phyloP scores from a whole-genome alignment of 2,113 vertebrate species.

The Gobio gobio region DNA sequence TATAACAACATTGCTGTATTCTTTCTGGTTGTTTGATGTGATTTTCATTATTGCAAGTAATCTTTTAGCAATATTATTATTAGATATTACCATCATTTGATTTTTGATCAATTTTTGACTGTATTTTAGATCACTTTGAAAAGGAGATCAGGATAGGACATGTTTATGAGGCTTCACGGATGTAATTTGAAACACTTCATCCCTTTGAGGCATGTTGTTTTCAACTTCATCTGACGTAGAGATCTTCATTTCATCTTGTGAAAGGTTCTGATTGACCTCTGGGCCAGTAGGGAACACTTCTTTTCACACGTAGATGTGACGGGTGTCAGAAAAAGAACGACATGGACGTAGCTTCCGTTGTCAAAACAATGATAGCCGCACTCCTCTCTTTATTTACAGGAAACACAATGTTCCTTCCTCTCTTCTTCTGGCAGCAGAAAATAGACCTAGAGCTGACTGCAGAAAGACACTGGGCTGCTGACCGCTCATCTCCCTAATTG shows the following conservation, averaged over 20 bases:
- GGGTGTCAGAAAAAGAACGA: constrained; percentile 65
- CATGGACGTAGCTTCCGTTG: constrained; percentile 66
- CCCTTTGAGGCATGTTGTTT: constrained; percentile 49
- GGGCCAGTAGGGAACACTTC: constrained; percentile 47
- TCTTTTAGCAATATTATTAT: neutral
- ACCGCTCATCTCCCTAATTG: constrained; percentile 59
- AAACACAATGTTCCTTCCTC: constrained; percentile 79
- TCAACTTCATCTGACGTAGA: constrained; percentile 31
- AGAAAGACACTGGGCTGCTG: constrained; percentile 64
- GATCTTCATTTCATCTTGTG: constrained; percentile 34
- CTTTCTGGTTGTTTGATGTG: neutral
- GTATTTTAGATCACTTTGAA: neutral
- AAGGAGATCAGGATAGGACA: constrained; percentile 48
- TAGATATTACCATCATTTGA: neutral
- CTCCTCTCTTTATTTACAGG: constrained; percentile 79
- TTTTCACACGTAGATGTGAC: constrained; percentile 48
- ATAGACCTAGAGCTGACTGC: constrained; percentile 60
- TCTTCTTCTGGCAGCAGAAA: constrained; percentile 70
- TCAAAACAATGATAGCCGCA: constrained; percentile 78
- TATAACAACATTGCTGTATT: neutral
- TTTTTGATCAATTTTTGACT: neutral
- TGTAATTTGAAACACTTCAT: constrained; percentile 53
- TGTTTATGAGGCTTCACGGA: constrained; percentile 46
- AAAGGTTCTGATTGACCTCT: constrained; percentile 46
- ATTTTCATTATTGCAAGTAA: neutral